These are phyloP conservation scores for Solea solea DNA, from an alignment of 2,113 vertebrate species.

Conservation along the genomic window DNA sequence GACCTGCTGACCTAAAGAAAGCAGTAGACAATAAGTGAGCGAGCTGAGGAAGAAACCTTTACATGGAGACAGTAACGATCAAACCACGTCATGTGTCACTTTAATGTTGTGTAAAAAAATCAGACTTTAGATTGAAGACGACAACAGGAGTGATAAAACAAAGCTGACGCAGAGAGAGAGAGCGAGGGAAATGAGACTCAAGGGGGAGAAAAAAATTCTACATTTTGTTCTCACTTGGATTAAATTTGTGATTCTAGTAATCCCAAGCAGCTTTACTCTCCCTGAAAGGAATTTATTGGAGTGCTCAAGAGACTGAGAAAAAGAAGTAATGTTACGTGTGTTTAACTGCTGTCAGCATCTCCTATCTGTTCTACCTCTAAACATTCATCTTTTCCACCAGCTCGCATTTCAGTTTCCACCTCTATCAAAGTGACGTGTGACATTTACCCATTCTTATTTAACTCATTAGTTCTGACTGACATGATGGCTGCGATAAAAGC, in stretches of 20 bases:
- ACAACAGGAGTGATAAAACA: not conserved
- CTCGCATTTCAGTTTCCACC: constrained; percentile 1
- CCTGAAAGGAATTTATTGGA: not conserved
- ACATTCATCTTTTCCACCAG: constrained; percentile 2
- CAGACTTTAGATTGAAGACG: not conserved
- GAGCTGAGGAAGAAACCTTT: too few species aligned
- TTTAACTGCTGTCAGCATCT: constrained; percentile 15
- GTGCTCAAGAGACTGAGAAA: not conserved
- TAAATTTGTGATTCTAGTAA: constrained; percentile 1
- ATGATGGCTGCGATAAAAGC: constrained; percentile 37
- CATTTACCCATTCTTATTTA: constrained; percentile 27
- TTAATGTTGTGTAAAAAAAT: too few species aligned
- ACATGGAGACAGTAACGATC: too few species aligned
- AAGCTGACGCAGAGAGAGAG: not conserved
- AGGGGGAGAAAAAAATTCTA: not conserved
- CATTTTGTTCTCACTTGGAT: constrained; percentile 6
- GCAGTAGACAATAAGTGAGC: too few species aligned
- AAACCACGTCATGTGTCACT: too few species aligned
- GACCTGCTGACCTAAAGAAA: too few species aligned
- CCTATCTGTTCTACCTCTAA: constrained; percentile 1
- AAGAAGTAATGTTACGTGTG: not conserved
- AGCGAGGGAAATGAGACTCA: not conserved
- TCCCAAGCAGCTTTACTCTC: constrained; percentile 15
- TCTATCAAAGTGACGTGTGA: constrained; percentile 3
- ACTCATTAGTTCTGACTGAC: constrained; percentile 24